Percentiles rank a stretch among this genome's conserved stretches.
Conservation (phyloP, 2,113 vertebrate species). For the Callaeas wilsoni region DNA sequence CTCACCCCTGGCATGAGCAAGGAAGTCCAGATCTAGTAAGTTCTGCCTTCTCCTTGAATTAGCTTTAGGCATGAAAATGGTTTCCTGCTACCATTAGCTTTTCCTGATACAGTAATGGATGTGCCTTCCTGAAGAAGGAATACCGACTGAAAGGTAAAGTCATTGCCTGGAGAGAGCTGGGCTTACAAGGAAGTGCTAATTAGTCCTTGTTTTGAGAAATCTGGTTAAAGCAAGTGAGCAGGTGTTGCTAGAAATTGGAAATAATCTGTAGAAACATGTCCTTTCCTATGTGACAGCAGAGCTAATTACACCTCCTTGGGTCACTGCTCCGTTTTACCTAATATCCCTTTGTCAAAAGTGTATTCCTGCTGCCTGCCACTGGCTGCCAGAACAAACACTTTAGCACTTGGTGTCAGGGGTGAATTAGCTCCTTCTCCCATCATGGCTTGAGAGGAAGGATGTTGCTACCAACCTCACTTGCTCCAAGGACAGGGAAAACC, state of each 20-base stretch:
- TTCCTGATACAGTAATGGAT: conserved; percentile 62
- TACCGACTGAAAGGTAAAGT: neutral
- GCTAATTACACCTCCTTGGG: conserved; percentile 51
- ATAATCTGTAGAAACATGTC: conserved; percentile 39
- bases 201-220: conserved; percentile 62
- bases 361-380: neutral
- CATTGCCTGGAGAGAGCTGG: conserved; percentile 40
- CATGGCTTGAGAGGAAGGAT: neutral
- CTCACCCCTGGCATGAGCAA: neutral
- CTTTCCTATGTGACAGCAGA: neutral
- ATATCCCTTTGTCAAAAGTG: neutral
- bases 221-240: conserved; percentile 51
- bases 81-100: conserved; percentile 52
- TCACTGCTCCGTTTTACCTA: conserved; percentile 4
- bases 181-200: conserved; percentile 68
- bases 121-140: conserved; percentile 52
- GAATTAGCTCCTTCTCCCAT: neutral
- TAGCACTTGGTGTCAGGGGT: neutral
- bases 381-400: neutral
- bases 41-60: conserved; percentile 32
- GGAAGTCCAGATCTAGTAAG: neutral
- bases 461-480: neutral
- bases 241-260: conserved; percentile 39
- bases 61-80: conserved; percentile 25
- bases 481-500: neutral